Evolutionary conservation across 2,113 vertebrate species (phyloP).

Genomic region (Syngnathus scovelli): DNA sequence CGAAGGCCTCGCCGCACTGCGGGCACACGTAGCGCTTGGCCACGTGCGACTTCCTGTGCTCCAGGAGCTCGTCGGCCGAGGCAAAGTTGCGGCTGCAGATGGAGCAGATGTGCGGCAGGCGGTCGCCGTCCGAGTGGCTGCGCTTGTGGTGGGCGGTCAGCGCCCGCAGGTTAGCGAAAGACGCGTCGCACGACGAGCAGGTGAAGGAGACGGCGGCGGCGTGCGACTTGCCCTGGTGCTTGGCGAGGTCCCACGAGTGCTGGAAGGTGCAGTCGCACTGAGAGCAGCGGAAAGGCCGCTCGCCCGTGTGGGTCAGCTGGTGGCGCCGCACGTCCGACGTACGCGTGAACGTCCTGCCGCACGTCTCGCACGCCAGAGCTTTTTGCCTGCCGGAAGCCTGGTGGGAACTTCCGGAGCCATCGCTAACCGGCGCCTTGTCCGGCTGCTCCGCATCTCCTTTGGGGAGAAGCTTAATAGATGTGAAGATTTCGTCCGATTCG

Average conservation of each 20-base stretch:
- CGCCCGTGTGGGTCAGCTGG: slow-evolving; percentile 73
- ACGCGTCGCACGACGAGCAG: slow-evolving; percentile 51
- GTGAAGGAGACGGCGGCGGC: slow-evolving; percentile 59
- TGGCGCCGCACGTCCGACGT: slow-evolving; percentile 81
- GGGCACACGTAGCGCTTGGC: slow-evolving; percentile 55
- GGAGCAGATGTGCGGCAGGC: slow-evolving; percentile 71
- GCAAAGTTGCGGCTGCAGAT: slow-evolving; percentile 61
- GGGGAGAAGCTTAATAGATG: slow-evolving; percentile 58
- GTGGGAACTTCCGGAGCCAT: not conserved
- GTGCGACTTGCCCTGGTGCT: slow-evolving; percentile 66
- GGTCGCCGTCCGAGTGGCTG: slow-evolving; percentile 42
- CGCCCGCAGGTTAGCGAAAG: slow-evolving; percentile 58
- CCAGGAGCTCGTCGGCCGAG: slow-evolving; percentile 39
- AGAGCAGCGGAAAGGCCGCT: slow-evolving; percentile 64
- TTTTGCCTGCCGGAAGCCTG: slow-evolving; percentile 15
- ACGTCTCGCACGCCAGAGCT: slow-evolving; percentile 63
- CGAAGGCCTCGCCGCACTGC: slow-evolving; percentile 65
- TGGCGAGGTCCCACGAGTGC: slow-evolving; percentile 72
- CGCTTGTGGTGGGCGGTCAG: slow-evolving; percentile 64
- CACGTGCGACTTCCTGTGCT: slow-evolving; percentile 61
- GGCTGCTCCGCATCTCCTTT: slow-evolving; percentile 5
- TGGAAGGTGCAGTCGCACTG: slow-evolving; percentile 72
- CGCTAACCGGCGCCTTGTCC: not conserved
- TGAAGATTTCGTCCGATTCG: slow-evolving; percentile 61
- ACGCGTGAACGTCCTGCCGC: slow-evolving; percentile 76